Evolutionary conservation across 2,113 vertebrate genomes (phyloP), one percentile per base, ranked within the genome.

Genomic region (Agelaius phoeniceus): DNA sequence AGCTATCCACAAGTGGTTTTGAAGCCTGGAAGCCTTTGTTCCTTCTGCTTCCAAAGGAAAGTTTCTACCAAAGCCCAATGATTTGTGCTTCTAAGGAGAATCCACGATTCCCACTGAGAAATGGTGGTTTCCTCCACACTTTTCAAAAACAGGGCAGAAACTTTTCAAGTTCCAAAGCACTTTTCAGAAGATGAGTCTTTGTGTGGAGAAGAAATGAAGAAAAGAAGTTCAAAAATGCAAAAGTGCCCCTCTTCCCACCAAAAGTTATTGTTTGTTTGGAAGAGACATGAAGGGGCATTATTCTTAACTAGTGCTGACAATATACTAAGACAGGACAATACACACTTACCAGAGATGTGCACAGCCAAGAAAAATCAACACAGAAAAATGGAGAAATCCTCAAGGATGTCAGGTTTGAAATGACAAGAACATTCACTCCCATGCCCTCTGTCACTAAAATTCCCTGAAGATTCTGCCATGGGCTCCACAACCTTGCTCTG

Each of bases 1-100:
- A 91, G 43, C 63, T 54, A 76, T 15, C 54, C 78, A 79, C 54
- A 84, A 79, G 51, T 66, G 46, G 39, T 51, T 93, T 76, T 74
- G 86, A 96, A 94, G 72, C 30, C 62, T 74, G 66, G 49, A 84
- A 95, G 85, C 28, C 61, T 92, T 94, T 95, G 54, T 54, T 95
- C 81, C 66, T 85, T 59, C 43, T 85, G 39, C 43, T 73, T 93
- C 87, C 87, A 87, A 79, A 71, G 51, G 46, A 93, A 46, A 51
- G 68, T 48, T 80, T 85, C 39, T 44, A 83, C 58, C 13, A 14
- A 66, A 87, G 55, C 51, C 84, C 67, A 94, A 19, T 5, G 65
- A 73, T 71, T 35, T 31, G 22, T 8, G 22, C 35, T 92, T 83
- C 77, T 82, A 15, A 76, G 58, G 69, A 87, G 8, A 3, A 73